These are phyloP conservation scores for Argya squamiceps DNA, from an alignment of 2,797 vertebrate genomes.

Conservation along the genomic window DNA sequence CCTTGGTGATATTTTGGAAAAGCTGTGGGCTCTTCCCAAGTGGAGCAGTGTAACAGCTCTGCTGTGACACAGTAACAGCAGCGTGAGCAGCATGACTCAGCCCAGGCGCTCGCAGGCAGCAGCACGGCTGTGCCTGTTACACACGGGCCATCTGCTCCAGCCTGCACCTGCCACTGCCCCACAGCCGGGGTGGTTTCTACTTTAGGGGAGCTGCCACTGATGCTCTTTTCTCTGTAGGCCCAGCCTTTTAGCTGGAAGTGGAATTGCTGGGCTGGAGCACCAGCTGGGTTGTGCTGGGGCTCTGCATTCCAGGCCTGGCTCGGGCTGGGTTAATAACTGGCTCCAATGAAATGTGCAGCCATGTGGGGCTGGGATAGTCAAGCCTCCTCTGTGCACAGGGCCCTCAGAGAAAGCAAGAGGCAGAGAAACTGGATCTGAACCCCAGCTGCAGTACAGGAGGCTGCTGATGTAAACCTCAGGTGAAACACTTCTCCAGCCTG, in stretches of 20 bases:
- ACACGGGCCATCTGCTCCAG: not conserved
- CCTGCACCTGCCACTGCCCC: not conserved
- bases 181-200: not conserved
- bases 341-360: not conserved
- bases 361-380: accelerated
- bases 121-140: not conserved
- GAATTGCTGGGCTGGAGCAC: not conserved
- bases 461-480: not conserved
- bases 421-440: not conserved
- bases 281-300: not conserved
- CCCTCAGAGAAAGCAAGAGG: not conserved
- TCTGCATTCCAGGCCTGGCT: not conserved
- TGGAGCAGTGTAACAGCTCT: not conserved
- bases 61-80: not conserved
- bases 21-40: not conserved
- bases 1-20: not conserved
- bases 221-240: not conserved
- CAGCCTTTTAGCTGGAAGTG: not conserved
- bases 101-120: not conserved
- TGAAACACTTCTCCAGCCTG: not conserved
- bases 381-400: not conserved
- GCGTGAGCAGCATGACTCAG: not conserved
- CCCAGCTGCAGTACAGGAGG: not conserved
- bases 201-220: not conserved
- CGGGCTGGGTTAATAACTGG: accelerated